phyloP scores from a whole-genome alignment of 2,797 vertebrate species.

The Huso huso region DNA sequence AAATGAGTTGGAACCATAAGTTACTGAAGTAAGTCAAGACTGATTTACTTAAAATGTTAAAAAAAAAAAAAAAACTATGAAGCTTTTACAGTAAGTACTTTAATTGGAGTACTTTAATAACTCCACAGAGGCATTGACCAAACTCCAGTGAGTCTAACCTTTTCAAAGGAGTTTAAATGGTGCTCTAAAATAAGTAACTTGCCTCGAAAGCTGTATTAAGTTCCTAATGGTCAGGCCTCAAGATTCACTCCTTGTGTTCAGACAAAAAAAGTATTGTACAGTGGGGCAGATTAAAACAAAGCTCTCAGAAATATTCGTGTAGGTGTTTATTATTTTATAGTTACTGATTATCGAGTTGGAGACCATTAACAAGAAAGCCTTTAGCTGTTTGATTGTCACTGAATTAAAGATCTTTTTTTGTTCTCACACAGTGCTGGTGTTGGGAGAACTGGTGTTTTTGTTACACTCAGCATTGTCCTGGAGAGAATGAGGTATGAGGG shows the following conservation, averaged over 20 bases:
- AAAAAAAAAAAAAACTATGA: too few species aligned
- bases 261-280: conserved; percentile 8
- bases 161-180: too few species aligned
- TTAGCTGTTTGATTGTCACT: conserved; percentile 8
- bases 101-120: too few species aligned
- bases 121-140: too few species aligned
- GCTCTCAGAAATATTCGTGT: neutral
- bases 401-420: conserved; percentile 27
- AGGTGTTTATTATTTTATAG: conserved; percentile 9
- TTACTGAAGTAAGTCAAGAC: too few species aligned
- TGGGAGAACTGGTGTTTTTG: conserved; percentile 96
- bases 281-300: neutral
- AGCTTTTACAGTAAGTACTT: too few species aligned
- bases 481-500: conserved; percentile 99
- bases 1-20: too few species aligned
- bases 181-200: neutral
- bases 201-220: conserved; percentile 9
- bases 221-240: conserved; percentile 1
- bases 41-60: too few species aligned
- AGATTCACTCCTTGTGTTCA: neutral
- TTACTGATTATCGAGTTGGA: conserved; percentile 8
- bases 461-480: conserved; percentile 97
- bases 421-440: conserved; percentile 76
- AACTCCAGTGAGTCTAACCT: too few species aligned
- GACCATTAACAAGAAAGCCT: conserved; percentile 14